Base-by-base conservation (phyloP, 2,797 vertebrate species). In the Limnodromus scolopaceus region DNA sequence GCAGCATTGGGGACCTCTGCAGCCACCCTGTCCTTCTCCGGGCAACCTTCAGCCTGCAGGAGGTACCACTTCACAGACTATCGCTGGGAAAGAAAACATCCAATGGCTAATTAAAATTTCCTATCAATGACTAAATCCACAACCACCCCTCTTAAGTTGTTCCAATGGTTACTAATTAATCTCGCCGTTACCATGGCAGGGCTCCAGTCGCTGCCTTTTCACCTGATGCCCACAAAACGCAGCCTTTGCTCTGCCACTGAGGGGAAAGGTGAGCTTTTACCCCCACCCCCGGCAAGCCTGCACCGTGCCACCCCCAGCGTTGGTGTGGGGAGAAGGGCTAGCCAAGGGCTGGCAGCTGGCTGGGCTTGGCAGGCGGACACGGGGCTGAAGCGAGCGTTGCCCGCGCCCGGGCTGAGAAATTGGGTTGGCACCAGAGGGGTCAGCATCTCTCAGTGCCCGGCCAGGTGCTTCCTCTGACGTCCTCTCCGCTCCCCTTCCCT, bases 231-330 rank as follows among this genome's bases (percentile, higher is more conserved):
- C 23, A 5, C 16, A 58, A 76, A 82, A 32, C 0, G 0, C 66
- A 92, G 54, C 46, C 36, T 77, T 84, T 64, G 43, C 48, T 76
- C 69, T 1, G 0, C 27, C n/a, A 12, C 13, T 0, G 0, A 72
- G 46, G 39, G 17, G 24, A 39, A 88, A 43, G n/a, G 55, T n/a
- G 76, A 80, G 66, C 0, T 64, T 77, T n/a, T 28, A 30, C 19
- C 71, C 28, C 2, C 34, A 28, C 8, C 19, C 19, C 22, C 11
- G 4, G 63, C 53, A 58, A 86, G 43, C 25, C 41, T 32, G 13
- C 1, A 6, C 41, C 3, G 0, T 24, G 53, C 48, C 6, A 3
- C 57, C 6, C 3, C 38, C 1, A 1, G 45, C 6, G 0, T 1
- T 16, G 39, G 43, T 19, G 23, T 2, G 2, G 36, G 36, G n/a